phyloP scores from a whole-genome alignment of 2,888 invertebrate species.

The Xylota sylvarum region DNA sequence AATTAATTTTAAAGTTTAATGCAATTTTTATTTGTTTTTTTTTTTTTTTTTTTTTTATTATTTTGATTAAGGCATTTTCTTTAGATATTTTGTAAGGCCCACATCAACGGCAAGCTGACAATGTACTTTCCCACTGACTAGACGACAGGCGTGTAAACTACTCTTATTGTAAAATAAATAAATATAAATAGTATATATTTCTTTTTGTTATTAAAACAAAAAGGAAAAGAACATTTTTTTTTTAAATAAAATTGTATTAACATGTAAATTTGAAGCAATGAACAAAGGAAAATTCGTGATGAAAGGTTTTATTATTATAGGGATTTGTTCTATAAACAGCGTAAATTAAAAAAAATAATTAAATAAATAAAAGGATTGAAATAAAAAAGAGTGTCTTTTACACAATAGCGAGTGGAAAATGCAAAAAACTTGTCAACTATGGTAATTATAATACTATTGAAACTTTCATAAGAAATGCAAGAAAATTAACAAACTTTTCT shows the following conservation, averaged over 20 bases:
- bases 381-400: slow-evolving; percentile 64
- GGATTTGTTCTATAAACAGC: slow-evolving; percentile 34
- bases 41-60: slow-evolving; percentile 49
- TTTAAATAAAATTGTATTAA: not conserved
- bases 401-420: slow-evolving; percentile 79
- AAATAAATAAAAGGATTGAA: slow-evolving; percentile 23
- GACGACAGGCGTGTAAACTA: slow-evolving; percentile 85
- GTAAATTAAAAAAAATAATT: slow-evolving; percentile 43
- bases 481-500: slow-evolving; percentile 38
- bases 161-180: slow-evolving; percentile 84
- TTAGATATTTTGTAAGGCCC: slow-evolving; percentile 85
- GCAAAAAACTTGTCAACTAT: slow-evolving; percentile 73
- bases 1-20: slow-evolving; percentile 76
- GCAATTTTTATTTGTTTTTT: slow-evolving; percentile 49
- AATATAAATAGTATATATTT: slow-evolving; percentile 77
- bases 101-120: slow-evolving; percentile 90
- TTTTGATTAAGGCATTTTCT: slow-evolving; percentile 62
- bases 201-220: slow-evolving; percentile 66
- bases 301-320: slow-evolving; percentile 41
- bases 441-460: slow-evolving; percentile 48
- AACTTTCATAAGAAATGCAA: slow-evolving; percentile 61
- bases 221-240: slow-evolving; percentile 19
- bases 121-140: slow-evolving; percentile 85
- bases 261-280: slow-evolving; percentile 49
- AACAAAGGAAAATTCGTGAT: slow-evolving; percentile 54